Base-by-base conservation (phyloP, 2,797 vertebrate genomes). In the Spinibarbus caldwelli region DNA sequence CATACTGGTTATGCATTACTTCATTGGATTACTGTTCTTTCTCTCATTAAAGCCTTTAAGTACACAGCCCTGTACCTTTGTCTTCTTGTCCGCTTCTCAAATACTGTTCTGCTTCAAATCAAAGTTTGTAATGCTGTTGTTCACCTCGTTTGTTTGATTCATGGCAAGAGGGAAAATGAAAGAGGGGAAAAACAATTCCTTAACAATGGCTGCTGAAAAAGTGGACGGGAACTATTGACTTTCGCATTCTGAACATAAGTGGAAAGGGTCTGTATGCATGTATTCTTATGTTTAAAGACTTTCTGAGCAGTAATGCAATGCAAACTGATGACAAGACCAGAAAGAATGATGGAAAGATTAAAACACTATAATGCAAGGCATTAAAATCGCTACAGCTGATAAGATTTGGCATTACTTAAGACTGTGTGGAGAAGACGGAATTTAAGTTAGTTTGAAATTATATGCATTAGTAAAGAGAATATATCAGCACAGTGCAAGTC, bases 391-490 rank as follows among this genome's bases (percentile, higher is more conserved):
- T 10, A 41, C 54, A 43, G 36, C 15, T 62, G 54, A 78, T 78
- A 43, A 10, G 23, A 29, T 29, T 78, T 17, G 23, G n/a, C 17
- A 12, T 62, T 43, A 62, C n/a, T 21, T 12, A 41, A 26, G 31
- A 59, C 23, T 38, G 75, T 41, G 36, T 10, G 1, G 47, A 76
- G 4, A 41, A 77, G 21, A 26, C 7, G 19, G 52, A 78, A n/a
- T n/a, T 78, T 52, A 76, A 23, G 31, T 78, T 19, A 77, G 73
- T 23, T 38, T 41, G 36, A 43, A 62, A 31, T 4, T 14, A 4
- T 43, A 43, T 26, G 54, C 15, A 78, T 62, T 78, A 62, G 36
- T 64, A 21, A 62, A 62, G 38, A 59, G n/a, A 62, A 78, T 19
- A 26, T 19, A 38, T 19, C 15, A 14, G 12, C 11, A 15, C 12